Evolutionary conservation across 2,113 vertebrate species (phyloP).

Genomic region (Chaetorhynchus papuensis): DNA sequence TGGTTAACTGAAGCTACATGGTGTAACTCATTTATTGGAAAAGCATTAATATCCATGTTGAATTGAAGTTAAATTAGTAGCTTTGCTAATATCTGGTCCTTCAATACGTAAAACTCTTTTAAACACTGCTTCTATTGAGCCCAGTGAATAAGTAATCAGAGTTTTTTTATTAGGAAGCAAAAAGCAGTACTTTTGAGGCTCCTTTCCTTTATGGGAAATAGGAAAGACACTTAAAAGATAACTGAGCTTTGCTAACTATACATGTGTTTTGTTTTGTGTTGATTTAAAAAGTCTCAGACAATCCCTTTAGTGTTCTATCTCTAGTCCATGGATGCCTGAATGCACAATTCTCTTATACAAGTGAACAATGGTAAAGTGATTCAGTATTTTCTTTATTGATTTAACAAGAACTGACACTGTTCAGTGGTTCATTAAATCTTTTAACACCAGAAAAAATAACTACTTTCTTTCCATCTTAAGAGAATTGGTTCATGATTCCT

Average conservation of each 20-base stretch:
- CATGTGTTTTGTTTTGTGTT: not conserved
- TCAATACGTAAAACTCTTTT: not conserved
- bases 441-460: slow-evolving; percentile 9
- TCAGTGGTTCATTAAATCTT: not conserved
- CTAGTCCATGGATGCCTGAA: not conserved
- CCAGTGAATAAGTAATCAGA: not conserved
- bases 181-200: not conserved
- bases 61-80: not conserved
- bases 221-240: not conserved
- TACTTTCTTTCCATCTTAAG: slow-evolving; percentile 4
- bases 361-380: not conserved
- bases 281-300: not conserved
- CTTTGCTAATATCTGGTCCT: not conserved
- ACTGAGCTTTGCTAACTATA: not conserved
- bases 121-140: not conserved
- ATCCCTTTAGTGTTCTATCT: not conserved
- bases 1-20: not conserved
- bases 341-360: not conserved
- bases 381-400: slow-evolving; percentile 29
- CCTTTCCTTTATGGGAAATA: not conserved
- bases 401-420: slow-evolving; percentile 42
- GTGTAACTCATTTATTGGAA: not conserved
- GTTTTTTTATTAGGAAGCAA: not conserved
- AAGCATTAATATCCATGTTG: not conserved
- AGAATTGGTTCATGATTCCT: not conserved